Evolutionary conservation across 1,140 invertebrate genomes (phyloP).

Genomic region (Drosophila nigrodunni): DNA sequence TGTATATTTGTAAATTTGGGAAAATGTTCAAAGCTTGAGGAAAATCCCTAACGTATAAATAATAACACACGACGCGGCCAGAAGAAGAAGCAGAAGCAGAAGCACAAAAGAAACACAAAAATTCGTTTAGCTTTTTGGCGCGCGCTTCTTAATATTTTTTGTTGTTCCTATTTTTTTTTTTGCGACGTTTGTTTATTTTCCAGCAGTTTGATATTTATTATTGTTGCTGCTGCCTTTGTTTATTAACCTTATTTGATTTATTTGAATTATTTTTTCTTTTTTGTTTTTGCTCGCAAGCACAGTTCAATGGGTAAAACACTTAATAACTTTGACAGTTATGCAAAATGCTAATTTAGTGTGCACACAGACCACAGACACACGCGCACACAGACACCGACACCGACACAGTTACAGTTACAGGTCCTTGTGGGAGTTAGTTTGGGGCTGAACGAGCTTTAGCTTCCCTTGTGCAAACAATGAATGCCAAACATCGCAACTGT

Average conservation of each 20-base stretch:
- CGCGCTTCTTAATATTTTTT: conserved; percentile 53
- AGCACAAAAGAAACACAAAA: conserved; percentile 1
- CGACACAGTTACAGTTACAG: conserved; percentile 1
- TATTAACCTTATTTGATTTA: conserved; percentile 58
- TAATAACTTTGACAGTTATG: conserved; percentile 47
- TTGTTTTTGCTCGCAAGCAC: conserved; percentile 43
- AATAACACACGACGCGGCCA: not conserved
- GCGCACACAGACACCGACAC: conserved; percentile 3
- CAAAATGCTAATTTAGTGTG: conserved; percentile 33
- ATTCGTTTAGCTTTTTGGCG: conserved; percentile 55
- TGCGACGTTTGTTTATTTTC: conserved; percentile 67
- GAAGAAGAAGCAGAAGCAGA: no score
- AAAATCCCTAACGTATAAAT: conserved; percentile 49
- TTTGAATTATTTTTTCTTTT: conserved; percentile 3
- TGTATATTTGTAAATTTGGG: conserved; percentile 30
- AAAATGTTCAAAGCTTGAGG: conserved; percentile 52
- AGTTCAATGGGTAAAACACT: conserved; percentile 33
- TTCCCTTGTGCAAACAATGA: conserved; percentile 72
- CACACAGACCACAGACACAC: conserved; percentile 11
- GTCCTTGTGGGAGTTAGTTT: conserved; percentile 22
- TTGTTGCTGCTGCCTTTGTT: conserved; percentile 42
- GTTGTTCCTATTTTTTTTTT: conserved; percentile 40
- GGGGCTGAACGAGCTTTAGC: conserved; percentile 34
- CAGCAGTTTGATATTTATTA: conserved; percentile 51
- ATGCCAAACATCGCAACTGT: conserved; percentile 61